phyloP scores from a whole-genome alignment of 2,888 invertebrate genomes.

The Pseudanteris insignis region DNA sequence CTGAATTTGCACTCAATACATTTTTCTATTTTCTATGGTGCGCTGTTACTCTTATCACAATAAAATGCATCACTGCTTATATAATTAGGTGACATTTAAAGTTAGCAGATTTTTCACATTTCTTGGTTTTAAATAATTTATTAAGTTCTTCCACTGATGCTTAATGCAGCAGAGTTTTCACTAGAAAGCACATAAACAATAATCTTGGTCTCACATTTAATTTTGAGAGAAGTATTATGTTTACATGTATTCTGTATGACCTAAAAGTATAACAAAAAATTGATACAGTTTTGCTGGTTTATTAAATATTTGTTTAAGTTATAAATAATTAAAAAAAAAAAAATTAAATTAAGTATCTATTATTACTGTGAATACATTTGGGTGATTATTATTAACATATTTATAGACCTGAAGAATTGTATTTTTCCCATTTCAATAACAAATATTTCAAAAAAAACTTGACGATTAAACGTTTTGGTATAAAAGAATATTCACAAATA shows the following conservation, averaged over 20 bases:
- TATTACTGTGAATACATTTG: constrained; percentile 6
- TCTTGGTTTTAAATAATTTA: too few relatives aligned
- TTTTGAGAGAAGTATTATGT: constrained; percentile 15
- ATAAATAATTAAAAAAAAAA: neutral
- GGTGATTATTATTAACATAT: constrained; percentile 1
- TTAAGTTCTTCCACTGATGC: too few relatives aligned
- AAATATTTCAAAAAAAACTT: constrained; percentile 12
- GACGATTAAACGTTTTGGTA: too few relatives aligned
- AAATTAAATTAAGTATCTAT: neutral
- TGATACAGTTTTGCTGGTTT: neutral
- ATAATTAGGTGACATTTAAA: too few relatives aligned
- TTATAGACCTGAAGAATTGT: constrained; percentile 32
- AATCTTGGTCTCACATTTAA: constrained; percentile 1
- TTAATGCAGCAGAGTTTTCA: constrained; percentile 29
- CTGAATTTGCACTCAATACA: too few relatives aligned
- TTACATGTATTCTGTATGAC: constrained; percentile 30
- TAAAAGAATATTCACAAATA: constrained; percentile 3
- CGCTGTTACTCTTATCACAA: too few relatives aligned
- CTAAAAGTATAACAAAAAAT: constrained; percentile 28
- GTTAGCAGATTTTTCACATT: too few relatives aligned
- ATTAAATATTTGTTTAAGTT: neutral
- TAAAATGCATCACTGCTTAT: too few relatives aligned
- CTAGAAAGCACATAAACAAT: constrained; percentile 16
- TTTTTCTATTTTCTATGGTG: too few relatives aligned
- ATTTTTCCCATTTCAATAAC: constrained; percentile 51